These are phyloP conservation scores for Zonitis immaculata DNA, from an alignment of 2,888 invertebrate genomes.

Conservation along the genomic window DNA sequence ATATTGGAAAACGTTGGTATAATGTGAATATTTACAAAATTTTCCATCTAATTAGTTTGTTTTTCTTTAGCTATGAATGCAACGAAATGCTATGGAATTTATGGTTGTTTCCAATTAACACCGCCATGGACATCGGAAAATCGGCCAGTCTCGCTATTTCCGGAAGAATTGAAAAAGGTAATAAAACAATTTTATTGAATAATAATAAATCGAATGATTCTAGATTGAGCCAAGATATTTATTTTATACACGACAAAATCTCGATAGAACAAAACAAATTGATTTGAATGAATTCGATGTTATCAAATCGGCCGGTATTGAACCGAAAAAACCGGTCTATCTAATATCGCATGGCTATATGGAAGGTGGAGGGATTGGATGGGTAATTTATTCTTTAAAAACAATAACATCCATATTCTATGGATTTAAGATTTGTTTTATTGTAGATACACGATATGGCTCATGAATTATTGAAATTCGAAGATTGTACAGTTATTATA, in stretches of 20 bases:
- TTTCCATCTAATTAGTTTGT: not conserved
- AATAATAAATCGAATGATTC: slow-evolving; percentile 21
- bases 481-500: slow-evolving; percentile 69
- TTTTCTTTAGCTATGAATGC: slow-evolving; percentile 42
- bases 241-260: slow-evolving; percentile 54
- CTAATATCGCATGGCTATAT: slow-evolving; percentile 83
- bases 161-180: slow-evolving; percentile 63
- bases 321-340: slow-evolving; percentile 62
- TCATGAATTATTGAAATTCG: slow-evolving; percentile 65
- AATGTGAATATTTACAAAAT: not conserved
- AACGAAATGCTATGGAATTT: slow-evolving; percentile 68
- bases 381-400: no score
- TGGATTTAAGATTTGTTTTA: no score
- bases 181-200: slow-evolving; percentile 2
- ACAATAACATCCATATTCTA: no score
- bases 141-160: slow-evolving; percentile 75
- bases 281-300: slow-evolving; percentile 63
- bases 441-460: slow-evolving; percentile 64
- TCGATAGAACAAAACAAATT: slow-evolving; percentile 56
- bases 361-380: slow-evolving; percentile 73
- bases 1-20: slow-evolving; percentile 44
- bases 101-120: slow-evolving; percentile 75
- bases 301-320: slow-evolving; percentile 59
- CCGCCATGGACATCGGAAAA: slow-evolving; percentile 74
- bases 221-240: slow-evolving; percentile 60